Percentiles rank a stretch among this genome's conserved stretches.
These are phyloP conservation scores for Salvelinus namaycush DNA, from an alignment of 2,113 vertebrate species.

Conservation along the genomic window DNA sequence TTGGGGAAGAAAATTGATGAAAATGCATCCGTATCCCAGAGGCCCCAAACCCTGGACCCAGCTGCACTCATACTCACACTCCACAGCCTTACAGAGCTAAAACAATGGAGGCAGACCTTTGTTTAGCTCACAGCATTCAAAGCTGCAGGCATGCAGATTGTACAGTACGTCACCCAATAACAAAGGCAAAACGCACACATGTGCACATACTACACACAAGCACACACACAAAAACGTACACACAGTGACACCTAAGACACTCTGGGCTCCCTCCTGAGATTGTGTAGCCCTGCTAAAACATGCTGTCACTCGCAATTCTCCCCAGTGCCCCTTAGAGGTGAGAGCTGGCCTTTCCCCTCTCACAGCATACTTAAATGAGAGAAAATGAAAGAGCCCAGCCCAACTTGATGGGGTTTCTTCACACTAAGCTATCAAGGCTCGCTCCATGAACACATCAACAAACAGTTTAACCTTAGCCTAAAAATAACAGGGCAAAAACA, in stretches of 20 bases:
- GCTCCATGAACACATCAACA: neutral
- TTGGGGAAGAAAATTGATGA: neutral
- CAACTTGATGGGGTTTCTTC: neutral
- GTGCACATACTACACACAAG: constrained; percentile 3
- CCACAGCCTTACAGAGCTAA: neutral
- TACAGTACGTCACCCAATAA: neutral
- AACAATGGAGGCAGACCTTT: neutral
- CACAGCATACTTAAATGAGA: neutral
- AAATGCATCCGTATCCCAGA: neutral
- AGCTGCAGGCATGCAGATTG: neutral
- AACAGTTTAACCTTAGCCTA: constrained; percentile 11
- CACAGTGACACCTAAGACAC: constrained; percentile 4
- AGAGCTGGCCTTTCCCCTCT: neutral
- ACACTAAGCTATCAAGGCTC: neutral
- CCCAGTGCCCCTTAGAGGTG: neutral
- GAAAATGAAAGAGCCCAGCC: neutral
- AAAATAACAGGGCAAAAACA: neutral
- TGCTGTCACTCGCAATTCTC: too few relatives aligned
- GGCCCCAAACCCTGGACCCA: neutral
- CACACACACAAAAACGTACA: neutral
- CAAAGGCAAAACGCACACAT: neutral
- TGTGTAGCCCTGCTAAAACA: too few relatives aligned
- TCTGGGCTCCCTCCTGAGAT: too few relatives aligned
- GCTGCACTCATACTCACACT: neutral
- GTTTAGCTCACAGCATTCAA: neutral